Base-by-base conservation (phyloP, 2,113 vertebrate species). In the Mesembrinibis cayennensis region DNA sequence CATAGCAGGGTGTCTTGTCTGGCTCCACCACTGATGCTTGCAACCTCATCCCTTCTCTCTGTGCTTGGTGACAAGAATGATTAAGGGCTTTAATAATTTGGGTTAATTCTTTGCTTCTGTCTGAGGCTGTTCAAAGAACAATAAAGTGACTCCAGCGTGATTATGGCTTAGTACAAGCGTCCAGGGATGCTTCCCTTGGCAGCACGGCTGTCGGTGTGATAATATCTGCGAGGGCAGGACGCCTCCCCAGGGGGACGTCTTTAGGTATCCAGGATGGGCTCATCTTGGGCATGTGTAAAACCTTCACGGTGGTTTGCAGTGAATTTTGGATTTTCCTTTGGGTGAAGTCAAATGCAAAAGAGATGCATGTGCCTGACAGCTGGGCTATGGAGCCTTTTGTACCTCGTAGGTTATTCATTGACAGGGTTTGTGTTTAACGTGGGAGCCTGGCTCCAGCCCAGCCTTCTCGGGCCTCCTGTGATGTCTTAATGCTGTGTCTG, bases 161-260 rank as follows among this genome's bases (percentile, higher is more conserved):
- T 77, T 49, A 7, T 13, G 36, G 55, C 30, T 62, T 9, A 9
- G 59, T 42, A 36, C 11, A n/a, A 70, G 9, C 11, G 6, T 2
- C 73, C 62, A 21, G 78, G 65, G 59, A 38, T 16, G 32, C 38
- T 84, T 26, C 29, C 63, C 30, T 12, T 22, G 59, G 80, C 79
- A 72, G 63, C 4, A 2, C 4, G 1, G 52, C 73, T 0, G 0
- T 44, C 2, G 11, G 25, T 20, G 25, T 29, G 42, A 9, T 50
- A 11, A 55, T 15, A 42, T 15, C 56, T 30, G 18, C 0, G 2
- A 66, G 50, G 42, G 25, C 83, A 90, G 62, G n/a, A 32, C 3
- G 1, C 0, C 2, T 25, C 19, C 61, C 34, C 4, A 2, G 12
- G 29, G n/a, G 44, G 7, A 30, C 45, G 2, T 29, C 52, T 56